Percentiles rank a stretch among this genome's conserved stretches.
phyloP scores from a whole-genome alignment of 2,113 vertebrate genomes.

The Tylochromis polylepis region DNA sequence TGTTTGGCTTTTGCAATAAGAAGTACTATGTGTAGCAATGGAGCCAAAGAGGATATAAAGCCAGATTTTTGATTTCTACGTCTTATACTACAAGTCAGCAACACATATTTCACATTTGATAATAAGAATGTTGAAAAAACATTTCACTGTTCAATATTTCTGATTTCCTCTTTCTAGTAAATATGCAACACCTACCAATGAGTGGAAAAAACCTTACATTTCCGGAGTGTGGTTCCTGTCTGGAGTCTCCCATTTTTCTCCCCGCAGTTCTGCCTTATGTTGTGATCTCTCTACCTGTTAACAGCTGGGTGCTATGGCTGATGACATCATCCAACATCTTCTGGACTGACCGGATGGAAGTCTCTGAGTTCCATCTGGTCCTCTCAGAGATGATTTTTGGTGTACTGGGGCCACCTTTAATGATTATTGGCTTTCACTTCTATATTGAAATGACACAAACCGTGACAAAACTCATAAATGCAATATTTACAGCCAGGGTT shows the following conservation, averaged over 20 bases:
- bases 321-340: neutral
- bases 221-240: neutral
- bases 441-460: neutral
- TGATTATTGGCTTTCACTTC: neutral
- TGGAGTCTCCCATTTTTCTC: neutral
- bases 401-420: neutral
- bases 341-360: neutral
- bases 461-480: rapidly evolving
- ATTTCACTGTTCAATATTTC: neutral
- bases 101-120: neutral
- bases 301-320: neutral
- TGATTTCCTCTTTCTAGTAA: neutral
- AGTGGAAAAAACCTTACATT: neutral
- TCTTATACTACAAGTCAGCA: neutral
- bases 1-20: neutral
- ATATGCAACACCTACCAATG: neutral
- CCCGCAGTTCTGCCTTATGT: neutral
- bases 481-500: neutral
- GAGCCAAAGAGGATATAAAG: neutral
- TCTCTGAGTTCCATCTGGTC: neutral
- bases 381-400: neutral
- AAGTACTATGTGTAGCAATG: neutral
- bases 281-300: neutral
- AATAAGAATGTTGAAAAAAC: neutral
- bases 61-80: neutral